Conservation (phyloP, 2,797 vertebrate genomes). For the Myotis daubentonii region DNA sequence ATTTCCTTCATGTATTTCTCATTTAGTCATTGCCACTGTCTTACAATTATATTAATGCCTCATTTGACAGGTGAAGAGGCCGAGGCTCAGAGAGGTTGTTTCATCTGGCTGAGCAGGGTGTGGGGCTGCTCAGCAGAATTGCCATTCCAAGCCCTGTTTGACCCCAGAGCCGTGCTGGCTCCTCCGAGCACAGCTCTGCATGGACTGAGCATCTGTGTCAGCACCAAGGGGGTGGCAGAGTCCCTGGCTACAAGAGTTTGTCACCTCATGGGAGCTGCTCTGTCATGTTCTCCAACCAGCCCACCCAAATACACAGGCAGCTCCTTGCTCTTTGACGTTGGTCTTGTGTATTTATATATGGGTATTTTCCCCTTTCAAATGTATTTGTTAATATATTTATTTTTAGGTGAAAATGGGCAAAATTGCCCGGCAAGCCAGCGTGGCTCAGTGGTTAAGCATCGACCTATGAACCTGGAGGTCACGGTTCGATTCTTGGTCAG, state of each 20-base stretch:
- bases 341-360: not conserved
- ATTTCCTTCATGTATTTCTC: not conserved
- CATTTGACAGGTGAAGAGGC: not conserved
- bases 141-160: not conserved
- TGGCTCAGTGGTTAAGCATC: too few relatives aligned
- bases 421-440: not conserved
- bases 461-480: too few relatives aligned
- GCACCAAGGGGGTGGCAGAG: not conserved
- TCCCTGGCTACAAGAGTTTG: not conserved
- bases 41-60: not conserved
- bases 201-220: not conserved
- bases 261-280: not conserved
- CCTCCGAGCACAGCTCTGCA: fast-evolving
- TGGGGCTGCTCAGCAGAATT: not conserved
- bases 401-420: not conserved
- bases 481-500: too few relatives aligned
- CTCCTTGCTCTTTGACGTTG: not conserved
- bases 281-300: not conserved
- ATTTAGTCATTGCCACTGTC: not conserved
- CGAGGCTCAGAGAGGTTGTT: not conserved
- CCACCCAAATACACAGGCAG: not conserved
- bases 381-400: not conserved
- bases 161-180: not conserved
- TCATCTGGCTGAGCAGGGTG: not conserved
- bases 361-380: not conserved